Evolutionary conservation across 2,888 invertebrate species (phyloP).

Genomic region (Oscheius onirici): DNA sequence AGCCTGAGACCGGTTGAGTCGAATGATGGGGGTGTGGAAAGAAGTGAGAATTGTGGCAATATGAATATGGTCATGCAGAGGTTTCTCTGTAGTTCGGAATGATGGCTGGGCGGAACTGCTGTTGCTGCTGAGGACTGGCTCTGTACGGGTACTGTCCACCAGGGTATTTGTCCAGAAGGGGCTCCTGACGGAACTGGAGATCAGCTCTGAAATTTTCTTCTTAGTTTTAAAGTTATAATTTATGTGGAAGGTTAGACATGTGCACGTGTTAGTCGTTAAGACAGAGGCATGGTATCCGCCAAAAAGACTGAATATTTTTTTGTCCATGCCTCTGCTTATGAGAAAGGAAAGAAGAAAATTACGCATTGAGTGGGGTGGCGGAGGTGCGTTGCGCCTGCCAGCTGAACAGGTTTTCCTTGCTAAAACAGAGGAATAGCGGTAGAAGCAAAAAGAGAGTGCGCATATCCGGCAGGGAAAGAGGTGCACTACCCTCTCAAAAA

Average conservation of each 20-base stretch:
- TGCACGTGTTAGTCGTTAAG: constrained; percentile 13
- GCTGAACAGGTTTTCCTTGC: constrained; percentile 58
- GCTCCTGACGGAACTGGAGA: constrained; percentile 51
- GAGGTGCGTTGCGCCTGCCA: constrained; percentile 55
- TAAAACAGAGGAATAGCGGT: constrained; percentile 33
- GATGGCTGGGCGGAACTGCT: constrained; percentile 31
- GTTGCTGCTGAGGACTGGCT: constrained; percentile 40
- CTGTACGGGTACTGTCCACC: constrained; percentile 40
- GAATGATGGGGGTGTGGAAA: constrained; percentile 17
- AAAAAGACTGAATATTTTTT: neutral
- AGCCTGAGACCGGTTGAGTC: constrained; percentile 34
- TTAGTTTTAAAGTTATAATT: neutral
- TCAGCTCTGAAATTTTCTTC: constrained; percentile 45
- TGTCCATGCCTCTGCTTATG: neutral
- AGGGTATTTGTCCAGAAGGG: constrained; percentile 52
- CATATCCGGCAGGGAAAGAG: constrained; percentile 21
- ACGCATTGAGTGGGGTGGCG: constrained; percentile 53
- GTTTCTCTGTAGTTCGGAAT: constrained; percentile 58
- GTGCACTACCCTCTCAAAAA: neutral
- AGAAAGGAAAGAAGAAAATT: constrained; percentile 37
- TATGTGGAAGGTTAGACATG: constrained; percentile 19
- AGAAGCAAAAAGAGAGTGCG: neutral
- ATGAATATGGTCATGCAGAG: constrained; percentile 47
- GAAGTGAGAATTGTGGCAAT: constrained; percentile 19
- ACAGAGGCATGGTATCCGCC: neutral